Percentiles rank a stretch among this genome's conserved stretches.
phyloP scores from a whole-genome alignment of 2,113 vertebrate species.

The Danio rerio region GRCz12tu NC_133187.1:23599001-23599500 shows the following conservation, averaged over 20 bases:
- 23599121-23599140: neutral
- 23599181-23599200: slow-evolving; percentile 24
- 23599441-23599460: slow-evolving; percentile 8
- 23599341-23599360: neutral
- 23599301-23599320: slow-evolving; percentile 7
- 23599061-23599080: slow-evolving; percentile 40
- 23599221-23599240: neutral
- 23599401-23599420: slow-evolving; percentile 25
- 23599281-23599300: slow-evolving; percentile 40
- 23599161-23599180: slow-evolving; percentile 36
- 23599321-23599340: slow-evolving; percentile 24
- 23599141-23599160: slow-evolving; percentile 43
- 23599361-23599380: slow-evolving; percentile 29
- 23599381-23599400: slow-evolving; percentile 10
- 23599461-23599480: neutral
- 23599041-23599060: slow-evolving; percentile 33
- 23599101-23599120: slow-evolving; percentile 20
- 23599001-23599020: neutral
- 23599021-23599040: slow-evolving; percentile 9
- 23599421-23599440: slow-evolving; percentile 43
- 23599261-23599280: slow-evolving; percentile 14
- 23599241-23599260: slow-evolving; percentile 31
- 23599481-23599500: slow-evolving; percentile 20
- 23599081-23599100: slow-evolving; percentile 46
- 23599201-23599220: slow-evolving; percentile 7